A percentile compares a stretch with the other conserved stretches of the same genome.
Evolutionary conservation across 2,888 invertebrate genomes (phyloP).

Genomic region (Scaptomyza flava): DNA sequence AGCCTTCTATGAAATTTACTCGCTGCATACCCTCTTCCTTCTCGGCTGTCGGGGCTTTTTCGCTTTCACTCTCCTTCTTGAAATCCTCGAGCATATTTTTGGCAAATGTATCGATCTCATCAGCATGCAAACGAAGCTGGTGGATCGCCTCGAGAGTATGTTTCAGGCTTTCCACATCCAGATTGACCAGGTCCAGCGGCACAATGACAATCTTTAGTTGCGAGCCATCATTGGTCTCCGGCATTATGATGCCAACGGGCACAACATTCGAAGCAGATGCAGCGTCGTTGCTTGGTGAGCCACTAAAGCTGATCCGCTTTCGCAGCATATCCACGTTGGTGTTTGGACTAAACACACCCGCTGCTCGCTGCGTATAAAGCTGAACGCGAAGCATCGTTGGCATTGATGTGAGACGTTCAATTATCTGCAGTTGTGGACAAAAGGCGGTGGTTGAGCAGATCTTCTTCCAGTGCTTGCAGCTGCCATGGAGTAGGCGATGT

Average conservation of each 20-base stretch:
- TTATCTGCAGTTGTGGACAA: conserved; percentile 18
- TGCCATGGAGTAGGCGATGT: conserved; percentile 43
- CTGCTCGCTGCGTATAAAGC: conserved; percentile 45
- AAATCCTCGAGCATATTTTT: conserved; percentile 56
- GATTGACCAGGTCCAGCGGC: conserved; percentile 65
- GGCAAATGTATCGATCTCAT: conserved; percentile 72
- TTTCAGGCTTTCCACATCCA: conserved; percentile 55
- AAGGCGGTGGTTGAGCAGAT: conserved; percentile 26
- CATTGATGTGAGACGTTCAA: conserved; percentile 13
- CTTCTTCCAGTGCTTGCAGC: conserved; percentile 44
- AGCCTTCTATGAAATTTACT: conserved; percentile 30
- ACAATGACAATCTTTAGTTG: conserved; percentile 74
- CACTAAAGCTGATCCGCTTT: conserved; percentile 66
- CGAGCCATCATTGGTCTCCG: conserved; percentile 38
- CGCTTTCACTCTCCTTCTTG: background rate
- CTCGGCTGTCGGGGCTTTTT: background rate
- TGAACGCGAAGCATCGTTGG: conserved; percentile 46
- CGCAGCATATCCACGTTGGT: conserved; percentile 54
- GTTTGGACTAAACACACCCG: conserved; percentile 46
- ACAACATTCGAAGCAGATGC: conserved; percentile 22
- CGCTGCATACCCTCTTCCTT: conserved; percentile 5
- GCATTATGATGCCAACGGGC: conserved; percentile 61
- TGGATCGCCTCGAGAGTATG: conserved; percentile 67
- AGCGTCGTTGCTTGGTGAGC: conserved; percentile 11
- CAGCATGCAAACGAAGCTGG: conserved; percentile 61